Evolutionary conservation across 2,888 invertebrate species (phyloP), one percentile per base, ranked within the genome.

Genomic region (Ennomos quercinarius): DNA sequence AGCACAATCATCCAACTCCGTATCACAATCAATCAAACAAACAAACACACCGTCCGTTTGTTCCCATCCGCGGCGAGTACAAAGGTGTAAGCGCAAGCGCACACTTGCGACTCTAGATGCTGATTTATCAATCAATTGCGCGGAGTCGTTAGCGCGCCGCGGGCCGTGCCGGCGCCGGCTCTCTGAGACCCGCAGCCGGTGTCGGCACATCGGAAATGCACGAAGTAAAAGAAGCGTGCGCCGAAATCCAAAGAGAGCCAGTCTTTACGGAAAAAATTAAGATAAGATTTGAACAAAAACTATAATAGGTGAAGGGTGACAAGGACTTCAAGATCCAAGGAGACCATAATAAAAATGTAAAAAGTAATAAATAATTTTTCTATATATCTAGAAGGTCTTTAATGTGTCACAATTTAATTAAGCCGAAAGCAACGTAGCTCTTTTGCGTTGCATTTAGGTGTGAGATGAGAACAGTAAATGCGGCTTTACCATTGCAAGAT

Each of bases 121-220:
- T 78, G 78, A 78, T 80, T 79, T 77, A 79, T 77, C 78, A 79
- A 80, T 80, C 78, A 78, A 75, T 73, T 70, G 73, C 68, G 71
- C 67, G 57, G 46, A 42, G 65, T 76, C 78, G 78, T 78, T 77
- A 76, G 73, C 63, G 69, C 71, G 76, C 76, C 74, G 73, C 75
- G 73, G 76, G 77, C 74, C 35, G 68, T 61, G 64, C 67, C 58
- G 64, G 66, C 70, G 66, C 67, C 66, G 66, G 38, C 58, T 57
- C 50, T 55, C 40, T 46, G 50, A 9, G 9, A 27, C 13, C n/a
- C 34, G 27, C 34, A 43, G 44, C 40, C 44, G 42, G 43, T 38
- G 36, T 39, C 37, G 36, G 40, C 34, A 10, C 40, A 40, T 38
- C 48, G 13, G 11, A 41, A 6, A 27, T 6, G 27, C 27, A 6